Evolutionary conservation across 2,888 invertebrate genomes (phyloP).

Genomic region (Diaphora mendica): DNA sequence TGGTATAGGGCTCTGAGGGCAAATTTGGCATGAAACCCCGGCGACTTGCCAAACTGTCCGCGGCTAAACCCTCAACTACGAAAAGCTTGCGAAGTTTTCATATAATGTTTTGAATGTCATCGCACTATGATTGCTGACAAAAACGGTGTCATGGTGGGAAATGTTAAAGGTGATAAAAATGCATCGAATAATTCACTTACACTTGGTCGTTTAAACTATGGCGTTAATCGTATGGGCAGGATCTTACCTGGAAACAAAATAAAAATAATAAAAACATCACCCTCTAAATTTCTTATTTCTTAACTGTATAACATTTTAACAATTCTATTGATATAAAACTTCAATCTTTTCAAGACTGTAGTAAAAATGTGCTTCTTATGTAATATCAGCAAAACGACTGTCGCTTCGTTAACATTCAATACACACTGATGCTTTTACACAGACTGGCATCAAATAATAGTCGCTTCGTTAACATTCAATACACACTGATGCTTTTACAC

Average conservation of each 20-base stretch:
- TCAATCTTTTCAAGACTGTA: too few relatives aligned
- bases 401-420: too few relatives aligned
- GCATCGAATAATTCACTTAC: background rate
- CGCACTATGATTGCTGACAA: background rate
- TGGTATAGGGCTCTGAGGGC: slow-evolving; percentile 28
- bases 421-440: background rate
- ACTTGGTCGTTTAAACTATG: background rate
- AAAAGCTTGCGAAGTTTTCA: background rate
- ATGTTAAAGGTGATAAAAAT: background rate
- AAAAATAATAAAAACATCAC: background rate
- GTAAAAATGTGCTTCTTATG: too few relatives aligned
- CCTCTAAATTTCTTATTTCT: background rate
- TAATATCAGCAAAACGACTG: too few relatives aligned
- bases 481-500: too few relatives aligned
- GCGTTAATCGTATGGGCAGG: background rate
- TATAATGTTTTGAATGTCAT: background rate
- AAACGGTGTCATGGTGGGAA: background rate
- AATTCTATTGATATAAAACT: background rate
- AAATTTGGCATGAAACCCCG: slow-evolving; percentile 48
- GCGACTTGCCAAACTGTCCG: slow-evolving; percentile 53
- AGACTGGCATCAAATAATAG: too few relatives aligned
- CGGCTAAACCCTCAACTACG: slow-evolving; percentile 26
- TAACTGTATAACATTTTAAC: background rate
- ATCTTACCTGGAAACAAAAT: background rate
- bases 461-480: too few relatives aligned